A percentile compares a stretch with the other conserved stretches of the same genome.
Conservation (phyloP, 2,797 vertebrate genomes). For the Pangasius mekongensis region DNA sequence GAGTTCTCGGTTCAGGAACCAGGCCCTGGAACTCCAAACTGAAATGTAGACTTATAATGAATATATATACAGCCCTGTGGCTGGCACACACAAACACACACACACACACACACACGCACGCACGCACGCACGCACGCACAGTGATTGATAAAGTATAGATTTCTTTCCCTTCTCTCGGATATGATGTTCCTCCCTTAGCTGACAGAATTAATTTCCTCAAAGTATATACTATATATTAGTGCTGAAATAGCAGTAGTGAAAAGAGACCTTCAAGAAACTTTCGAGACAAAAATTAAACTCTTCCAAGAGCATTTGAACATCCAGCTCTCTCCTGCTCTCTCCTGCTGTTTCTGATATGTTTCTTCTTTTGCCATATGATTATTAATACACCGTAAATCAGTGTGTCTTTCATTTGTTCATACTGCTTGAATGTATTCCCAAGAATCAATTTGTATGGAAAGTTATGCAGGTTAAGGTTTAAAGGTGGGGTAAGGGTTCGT, state of each 20-base stretch:
- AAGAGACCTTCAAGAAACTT: conserved; percentile 4
- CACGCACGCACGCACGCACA: background rate
- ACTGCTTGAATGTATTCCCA: background rate
- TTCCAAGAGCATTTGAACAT: background rate
- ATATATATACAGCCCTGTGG: conserved; percentile 19
- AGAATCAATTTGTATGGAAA: background rate
- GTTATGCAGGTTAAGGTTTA: background rate
- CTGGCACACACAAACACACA: conserved; percentile 24
- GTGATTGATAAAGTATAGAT: conserved; percentile 28
- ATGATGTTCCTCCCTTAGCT: conserved; percentile 13
- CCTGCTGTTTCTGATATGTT: background rate
- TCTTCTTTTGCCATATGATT: background rate
- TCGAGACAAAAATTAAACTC: background rate
- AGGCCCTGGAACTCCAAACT: conserved; percentile 55
- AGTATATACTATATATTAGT: conserved; percentile 9
- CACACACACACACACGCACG: conserved; percentile 28
- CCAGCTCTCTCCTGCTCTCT: background rate
- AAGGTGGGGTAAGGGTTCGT: too few species aligned
- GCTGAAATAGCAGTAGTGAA: conserved; percentile 10
- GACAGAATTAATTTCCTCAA: conserved; percentile 21
- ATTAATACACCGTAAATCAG: background rate
- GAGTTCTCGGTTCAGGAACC: conserved; percentile 38
- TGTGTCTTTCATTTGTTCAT: background rate
- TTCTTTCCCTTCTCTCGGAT: conserved; percentile 10
- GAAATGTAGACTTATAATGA: conserved; percentile 45